phyloP scores from a whole-genome alignment of 2,797 vertebrate genomes.

The Sebastes paucispinis region DNA sequence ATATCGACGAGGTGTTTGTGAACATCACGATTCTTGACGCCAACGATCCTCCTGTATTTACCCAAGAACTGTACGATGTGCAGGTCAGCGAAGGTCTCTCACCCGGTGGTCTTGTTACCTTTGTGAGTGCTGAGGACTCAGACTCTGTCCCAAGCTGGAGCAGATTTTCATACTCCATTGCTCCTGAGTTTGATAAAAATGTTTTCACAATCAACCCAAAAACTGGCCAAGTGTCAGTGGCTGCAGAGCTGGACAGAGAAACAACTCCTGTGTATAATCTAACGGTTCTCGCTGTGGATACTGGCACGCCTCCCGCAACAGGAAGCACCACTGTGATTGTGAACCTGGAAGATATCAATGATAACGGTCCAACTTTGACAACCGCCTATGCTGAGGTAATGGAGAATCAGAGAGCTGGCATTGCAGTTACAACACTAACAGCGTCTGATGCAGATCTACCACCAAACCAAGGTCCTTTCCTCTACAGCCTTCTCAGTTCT shows the following conservation, averaged over 20 bases:
- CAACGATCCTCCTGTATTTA: conserved; percentile 96
- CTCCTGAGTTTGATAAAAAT: conserved; percentile 85
- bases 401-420: conserved; percentile 93
- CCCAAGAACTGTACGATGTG: conserved; percentile 88
- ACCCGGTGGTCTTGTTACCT: conserved; percentile 91
- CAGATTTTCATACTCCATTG: conserved; percentile 94
- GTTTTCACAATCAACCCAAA: conserved; percentile 94
- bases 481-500: conserved; percentile 88
- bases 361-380: conserved; percentile 92
- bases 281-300: conserved; percentile 91
- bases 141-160: conserved; percentile 98
- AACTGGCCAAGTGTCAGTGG: conserved; percentile 95
- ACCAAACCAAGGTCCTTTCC: conserved; percentile 96
- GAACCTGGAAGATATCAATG: conserved; percentile 95
- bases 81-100: conserved; percentile 93
- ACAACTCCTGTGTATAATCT: conserved; percentile 91
- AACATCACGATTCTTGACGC: conserved; percentile 96
- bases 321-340: conserved; percentile 91
- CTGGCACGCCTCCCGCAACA: conserved; percentile 90
- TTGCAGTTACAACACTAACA: conserved; percentile 86
- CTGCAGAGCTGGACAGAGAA: conserved; percentile 92
- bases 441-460: conserved; percentile 92
- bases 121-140: conserved; percentile 95
- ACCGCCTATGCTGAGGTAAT: conserved; percentile 87
- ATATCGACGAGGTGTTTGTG: conserved; percentile 95